Percentiles rank a stretch among this genome's conserved stretches.
Evolutionary conservation across 2,888 invertebrate genomes (phyloP).

Genomic region (Vesta saturnalis): DNA sequence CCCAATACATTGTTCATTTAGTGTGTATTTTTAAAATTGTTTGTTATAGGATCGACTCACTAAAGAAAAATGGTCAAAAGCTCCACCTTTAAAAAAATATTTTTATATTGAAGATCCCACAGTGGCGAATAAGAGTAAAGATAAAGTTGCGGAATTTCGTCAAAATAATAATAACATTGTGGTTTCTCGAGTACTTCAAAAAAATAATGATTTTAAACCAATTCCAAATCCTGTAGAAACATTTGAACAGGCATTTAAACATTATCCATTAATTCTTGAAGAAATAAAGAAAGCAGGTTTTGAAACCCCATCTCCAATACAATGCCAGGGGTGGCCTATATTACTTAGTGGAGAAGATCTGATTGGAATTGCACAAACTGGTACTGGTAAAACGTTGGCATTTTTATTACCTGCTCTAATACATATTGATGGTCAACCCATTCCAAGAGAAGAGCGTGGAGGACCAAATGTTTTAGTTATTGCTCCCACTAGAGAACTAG

Average conservation of each 20-base stretch:
- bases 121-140: constrained; percentile 71
- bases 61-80: constrained; percentile 70
- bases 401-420: constrained; percentile 93
- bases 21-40: neutral
- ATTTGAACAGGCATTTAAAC: constrained; percentile 84
- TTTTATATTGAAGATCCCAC: constrained; percentile 84
- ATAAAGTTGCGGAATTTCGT: constrained; percentile 73
- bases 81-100: constrained; percentile 77
- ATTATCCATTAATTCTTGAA: constrained; percentile 84
- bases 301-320: constrained; percentile 87
- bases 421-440: constrained; percentile 87
- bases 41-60: constrained; percentile 64
- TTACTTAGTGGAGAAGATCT: constrained; percentile 89
- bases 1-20: too few species aligned
- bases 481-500: constrained; percentile 93
- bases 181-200: constrained; percentile 73
- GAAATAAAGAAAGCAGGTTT: constrained; percentile 87
- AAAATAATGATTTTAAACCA: constrained; percentile 50
- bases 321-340: constrained; percentile 95
- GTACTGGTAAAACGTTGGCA: constrained; percentile 93
- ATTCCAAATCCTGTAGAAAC: constrained; percentile 82
- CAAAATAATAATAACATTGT: constrained; percentile 76
- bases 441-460: constrained; percentile 74
- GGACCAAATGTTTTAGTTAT: constrained; percentile 90
- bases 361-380: constrained; percentile 97